phyloP scores from a whole-genome alignment of 2,888 invertebrate genomes.

The Beris chalybata region DNA sequence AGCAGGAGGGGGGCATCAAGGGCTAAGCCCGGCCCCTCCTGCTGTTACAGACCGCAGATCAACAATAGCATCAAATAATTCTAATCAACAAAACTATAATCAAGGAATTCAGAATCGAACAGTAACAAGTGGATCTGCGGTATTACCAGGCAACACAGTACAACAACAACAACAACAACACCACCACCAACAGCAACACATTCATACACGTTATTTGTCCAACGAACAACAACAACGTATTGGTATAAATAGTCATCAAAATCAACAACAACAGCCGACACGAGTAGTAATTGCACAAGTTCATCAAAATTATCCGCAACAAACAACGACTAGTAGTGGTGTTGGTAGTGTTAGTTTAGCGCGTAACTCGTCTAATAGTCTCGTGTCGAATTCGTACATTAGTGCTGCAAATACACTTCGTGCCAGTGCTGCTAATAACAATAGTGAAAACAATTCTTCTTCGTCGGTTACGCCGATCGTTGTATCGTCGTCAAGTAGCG shows the following conservation, averaged over 20 bases:
- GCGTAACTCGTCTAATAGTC: not conserved
- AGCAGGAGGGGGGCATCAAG: conserved; percentile 59
- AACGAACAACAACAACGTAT: conserved; percentile 28
- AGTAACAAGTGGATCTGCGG: conserved; percentile 45
- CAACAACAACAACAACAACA: conserved; percentile 42
- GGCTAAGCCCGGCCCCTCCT: conserved; percentile 58
- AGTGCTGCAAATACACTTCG: conserved; percentile 7
- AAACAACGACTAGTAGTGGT: not conserved
- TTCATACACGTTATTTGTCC: conserved; percentile 38
- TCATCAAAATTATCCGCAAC: conserved; percentile 4
- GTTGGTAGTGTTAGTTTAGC: conserved; percentile 10
- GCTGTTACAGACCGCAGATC: conserved; percentile 58
- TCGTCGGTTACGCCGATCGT: not conserved
- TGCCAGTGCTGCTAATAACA: conserved; percentile 6
- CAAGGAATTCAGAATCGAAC: conserved; percentile 32
- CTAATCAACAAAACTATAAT: conserved; percentile 33
- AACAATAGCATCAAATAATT: conserved; percentile 44
- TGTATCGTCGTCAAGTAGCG: not conserved
- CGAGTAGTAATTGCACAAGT: conserved; percentile 6
- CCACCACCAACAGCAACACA: conserved; percentile 44
- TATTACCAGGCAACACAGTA: conserved; percentile 37
- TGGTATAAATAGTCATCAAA: conserved; percentile 36
- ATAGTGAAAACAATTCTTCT: not conserved
- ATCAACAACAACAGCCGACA: conserved; percentile 36
- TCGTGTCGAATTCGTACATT: conserved; percentile 1